Conservation (phyloP, 2,113 vertebrate species). For the Formicarius rufipectus region DNA sequence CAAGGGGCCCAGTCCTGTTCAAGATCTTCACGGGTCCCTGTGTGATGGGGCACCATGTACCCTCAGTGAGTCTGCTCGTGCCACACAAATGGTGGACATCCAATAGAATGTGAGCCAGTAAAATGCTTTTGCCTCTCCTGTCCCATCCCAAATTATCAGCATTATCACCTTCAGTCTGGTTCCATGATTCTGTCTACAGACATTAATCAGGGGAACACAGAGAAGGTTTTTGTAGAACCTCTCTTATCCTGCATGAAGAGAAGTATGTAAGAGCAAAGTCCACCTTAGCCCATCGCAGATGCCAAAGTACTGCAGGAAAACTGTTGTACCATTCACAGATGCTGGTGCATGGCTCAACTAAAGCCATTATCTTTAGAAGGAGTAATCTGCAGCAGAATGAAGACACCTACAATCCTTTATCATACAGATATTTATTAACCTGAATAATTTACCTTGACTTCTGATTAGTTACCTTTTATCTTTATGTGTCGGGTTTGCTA, state of each 20-base stretch:
- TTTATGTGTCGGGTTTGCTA: too few relatives aligned
- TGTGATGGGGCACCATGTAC: not conserved
- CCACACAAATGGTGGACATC: not conserved
- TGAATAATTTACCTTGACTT: not conserved
- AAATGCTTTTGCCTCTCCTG: not conserved
- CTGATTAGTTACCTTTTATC: not conserved
- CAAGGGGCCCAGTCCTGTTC: not conserved
- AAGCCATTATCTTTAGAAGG: not conserved
- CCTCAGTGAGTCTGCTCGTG: not conserved
- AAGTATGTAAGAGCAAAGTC: rapidly evolving
- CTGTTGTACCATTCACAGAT: not conserved
- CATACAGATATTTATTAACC: not conserved
- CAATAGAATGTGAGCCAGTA: not conserved
- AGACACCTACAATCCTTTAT: not conserved
- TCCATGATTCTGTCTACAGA: not conserved
- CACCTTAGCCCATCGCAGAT: not conserved
- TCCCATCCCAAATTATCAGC: not conserved
- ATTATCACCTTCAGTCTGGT: not conserved
- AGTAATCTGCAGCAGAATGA: not conserved
- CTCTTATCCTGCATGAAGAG: not conserved
- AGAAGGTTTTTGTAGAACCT: not conserved
- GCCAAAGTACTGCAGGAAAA: not conserved
- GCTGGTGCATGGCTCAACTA: not conserved
- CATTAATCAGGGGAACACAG: not conserved
- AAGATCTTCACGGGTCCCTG: not conserved